These are phyloP conservation scores for Heterohyrax brucei DNA, from an alignment of 2,797 vertebrate species.

Conservation along the genomic window DNA sequence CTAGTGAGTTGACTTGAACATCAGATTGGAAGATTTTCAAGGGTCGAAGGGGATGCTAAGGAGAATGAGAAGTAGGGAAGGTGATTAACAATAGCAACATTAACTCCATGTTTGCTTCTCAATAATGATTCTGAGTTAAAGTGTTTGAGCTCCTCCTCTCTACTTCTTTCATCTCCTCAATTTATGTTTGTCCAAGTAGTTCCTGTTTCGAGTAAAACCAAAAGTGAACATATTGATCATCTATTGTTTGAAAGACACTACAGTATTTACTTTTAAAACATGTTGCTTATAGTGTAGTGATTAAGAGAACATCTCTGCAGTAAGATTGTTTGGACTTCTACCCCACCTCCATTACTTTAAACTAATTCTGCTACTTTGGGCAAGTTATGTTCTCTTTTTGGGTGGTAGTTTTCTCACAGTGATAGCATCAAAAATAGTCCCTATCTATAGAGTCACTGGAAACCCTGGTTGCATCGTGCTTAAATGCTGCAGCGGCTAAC, in stretches of 20 bases:
- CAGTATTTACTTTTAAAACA: constrained; percentile 38
- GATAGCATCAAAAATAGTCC: not conserved
- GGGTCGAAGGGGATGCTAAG: not conserved
- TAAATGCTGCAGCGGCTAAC: too few relatives aligned
- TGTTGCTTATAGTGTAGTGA: too few relatives aligned
- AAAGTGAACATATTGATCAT: constrained; percentile 55
- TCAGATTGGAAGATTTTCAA: constrained; percentile 73
- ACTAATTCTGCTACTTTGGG: not conserved
- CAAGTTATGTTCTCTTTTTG: not conserved
- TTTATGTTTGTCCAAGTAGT: constrained; percentile 50
- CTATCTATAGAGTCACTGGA: too few relatives aligned
- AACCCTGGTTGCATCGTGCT: too few relatives aligned
- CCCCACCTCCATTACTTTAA: not conserved
- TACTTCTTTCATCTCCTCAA: constrained; percentile 28
- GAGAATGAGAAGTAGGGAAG: constrained; percentile 56
- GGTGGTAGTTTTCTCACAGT: not conserved
- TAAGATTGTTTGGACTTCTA: not conserved
- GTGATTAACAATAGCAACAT: constrained; percentile 65
- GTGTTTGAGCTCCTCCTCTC: constrained; percentile 48
- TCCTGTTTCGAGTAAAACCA: constrained; percentile 56
- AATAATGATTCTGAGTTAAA: constrained; percentile 55
- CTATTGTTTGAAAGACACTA: constrained; percentile 24
- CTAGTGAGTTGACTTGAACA: constrained; percentile 67
- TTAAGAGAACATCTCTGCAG: not conserved
- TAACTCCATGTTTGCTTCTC: constrained; percentile 36